A percentile compares a stretch with the other conserved stretches of the same genome.
phyloP scores from a whole-genome alignment of 1,140 invertebrate species.

The Battus philenor region DNA sequence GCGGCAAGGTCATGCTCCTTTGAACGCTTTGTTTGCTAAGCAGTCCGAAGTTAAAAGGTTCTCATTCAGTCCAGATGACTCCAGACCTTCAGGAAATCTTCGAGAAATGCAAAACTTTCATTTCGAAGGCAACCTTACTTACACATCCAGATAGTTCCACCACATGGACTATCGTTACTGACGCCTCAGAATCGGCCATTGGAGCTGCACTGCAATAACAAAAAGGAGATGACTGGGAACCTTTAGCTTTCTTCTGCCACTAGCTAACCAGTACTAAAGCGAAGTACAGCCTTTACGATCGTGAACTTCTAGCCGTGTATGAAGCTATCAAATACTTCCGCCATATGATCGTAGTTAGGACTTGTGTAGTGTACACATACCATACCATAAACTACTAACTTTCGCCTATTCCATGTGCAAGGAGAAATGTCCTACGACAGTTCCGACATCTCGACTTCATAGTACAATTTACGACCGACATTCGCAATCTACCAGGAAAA shows the following conservation, averaged over 20 bases:
- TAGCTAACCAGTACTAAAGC: not conserved
- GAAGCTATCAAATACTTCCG: not conserved
- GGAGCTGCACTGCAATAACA: no score
- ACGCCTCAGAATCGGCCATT: no score
- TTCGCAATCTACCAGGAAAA: not conserved
- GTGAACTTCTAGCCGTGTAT: not conserved
- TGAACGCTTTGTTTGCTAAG: no score
- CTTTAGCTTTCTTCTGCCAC: no score
- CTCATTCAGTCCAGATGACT: not conserved
- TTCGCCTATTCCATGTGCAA: constrained; percentile 3
- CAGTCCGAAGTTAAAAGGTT: no score
- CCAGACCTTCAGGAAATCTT: no score
- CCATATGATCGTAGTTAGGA: not conserved
- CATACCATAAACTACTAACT: constrained; percentile 7
- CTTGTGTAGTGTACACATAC: not conserved
- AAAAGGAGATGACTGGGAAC: no score
- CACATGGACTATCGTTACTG: constrained; percentile 5
- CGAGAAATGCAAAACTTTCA: no score
- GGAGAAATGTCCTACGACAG: not conserved
- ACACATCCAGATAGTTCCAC: not conserved
- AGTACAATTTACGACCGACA: not conserved
- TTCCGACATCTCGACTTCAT: not conserved
- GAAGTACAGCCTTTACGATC: no score
- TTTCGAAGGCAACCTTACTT: no score
- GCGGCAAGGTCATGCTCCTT: no score